Base-by-base conservation (phyloP, 37 sponge, comb jelly and placozoan species). In the Mnemiopsis leidyi region DNA sequence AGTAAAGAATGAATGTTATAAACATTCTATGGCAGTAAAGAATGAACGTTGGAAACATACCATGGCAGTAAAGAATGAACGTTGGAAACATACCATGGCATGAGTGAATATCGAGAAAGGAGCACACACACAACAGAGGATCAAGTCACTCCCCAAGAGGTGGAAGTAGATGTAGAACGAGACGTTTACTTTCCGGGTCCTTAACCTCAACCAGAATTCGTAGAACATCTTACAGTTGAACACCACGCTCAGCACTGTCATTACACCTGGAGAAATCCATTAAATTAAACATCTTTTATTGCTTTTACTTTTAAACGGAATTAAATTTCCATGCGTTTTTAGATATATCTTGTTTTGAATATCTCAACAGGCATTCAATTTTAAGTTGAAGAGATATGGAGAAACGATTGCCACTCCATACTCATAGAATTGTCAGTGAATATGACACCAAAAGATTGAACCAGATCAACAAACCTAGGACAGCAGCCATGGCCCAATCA, bases 91-190 rank as follows among this genome's bases (percentile, higher is more conserved):
- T 34, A 77, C 79, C 36, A 32, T 77, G 36, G 36, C 28, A 25
- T 85, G 90, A 0, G 90, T 25, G 90, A 28, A 85, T 28, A 85
- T 39, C 2, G 90, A 85, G 90, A 38, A 85, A n/a, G 90, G 90
- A 21, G 90, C 90, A 39, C 90, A 85, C 26, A 85, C 25, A 28
- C 61, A 85, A 26, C 90, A 85, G 36, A 85, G 90, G 61, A 39
- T 33, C 48, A 85, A 2, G 26, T 85, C 90, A 26, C 90, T 39
- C 26, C 24, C 90, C 35, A 85, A 23, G 28, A 85, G 35, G 48
- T 85, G 90, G 48, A 85, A 85, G 61, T 85, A 85, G 40, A 85
- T 85, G 61, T 85, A 85, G 90, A 85, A 85, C 24, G 38, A 36
- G 25, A 85, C 90, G 90, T 85, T 85, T 7, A 85, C 23, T 39